phyloP scores from a whole-genome alignment of 64 coral and sea anemone genomes.

The Hydrozoanthus tunicans region DNA sequence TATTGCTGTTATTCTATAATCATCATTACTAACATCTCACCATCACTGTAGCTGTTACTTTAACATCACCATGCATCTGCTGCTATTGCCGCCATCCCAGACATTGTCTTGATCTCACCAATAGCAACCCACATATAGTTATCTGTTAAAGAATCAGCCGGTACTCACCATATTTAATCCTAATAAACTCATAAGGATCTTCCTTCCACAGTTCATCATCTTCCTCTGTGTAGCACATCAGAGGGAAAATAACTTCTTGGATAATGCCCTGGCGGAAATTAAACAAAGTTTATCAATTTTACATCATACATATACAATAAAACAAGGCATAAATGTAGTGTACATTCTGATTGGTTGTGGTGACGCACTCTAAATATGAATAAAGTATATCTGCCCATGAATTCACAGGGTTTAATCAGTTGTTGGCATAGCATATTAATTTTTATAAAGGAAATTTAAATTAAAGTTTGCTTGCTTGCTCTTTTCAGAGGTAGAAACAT shows the following conservation, averaged over 20 bases:
- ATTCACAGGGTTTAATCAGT: too few species aligned
- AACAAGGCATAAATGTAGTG: neutral
- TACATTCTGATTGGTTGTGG: neutral
- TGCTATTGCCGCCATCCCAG: neutral
- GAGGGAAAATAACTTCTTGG: slow-evolving; percentile 89
- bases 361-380: too few species aligned
- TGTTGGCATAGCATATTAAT: too few species aligned
- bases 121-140: neutral
- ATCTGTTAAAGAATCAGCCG: neutral
- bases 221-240: slow-evolving; percentile 98
- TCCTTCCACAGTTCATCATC: slow-evolving; percentile 92
- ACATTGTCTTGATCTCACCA: neutral
- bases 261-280: slow-evolving; percentile 62
- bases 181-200: slow-evolving; percentile 97
- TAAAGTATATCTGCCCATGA: too few species aligned
- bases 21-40: neutral
- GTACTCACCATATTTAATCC: slow-evolving; percentile 89
- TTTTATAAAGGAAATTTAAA: too few species aligned
- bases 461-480: too few species aligned
- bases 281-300: neutral
- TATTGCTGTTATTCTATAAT: neutral
- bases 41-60: neutral
- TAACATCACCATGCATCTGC: neutral
- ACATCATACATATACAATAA: neutral
- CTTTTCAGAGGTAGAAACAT: too few species aligned